Evolutionary conservation across 2,113 vertebrate genomes (phyloP), one percentile per base, ranked within the genome.

Genomic region (Glareola pratincola): DNA sequence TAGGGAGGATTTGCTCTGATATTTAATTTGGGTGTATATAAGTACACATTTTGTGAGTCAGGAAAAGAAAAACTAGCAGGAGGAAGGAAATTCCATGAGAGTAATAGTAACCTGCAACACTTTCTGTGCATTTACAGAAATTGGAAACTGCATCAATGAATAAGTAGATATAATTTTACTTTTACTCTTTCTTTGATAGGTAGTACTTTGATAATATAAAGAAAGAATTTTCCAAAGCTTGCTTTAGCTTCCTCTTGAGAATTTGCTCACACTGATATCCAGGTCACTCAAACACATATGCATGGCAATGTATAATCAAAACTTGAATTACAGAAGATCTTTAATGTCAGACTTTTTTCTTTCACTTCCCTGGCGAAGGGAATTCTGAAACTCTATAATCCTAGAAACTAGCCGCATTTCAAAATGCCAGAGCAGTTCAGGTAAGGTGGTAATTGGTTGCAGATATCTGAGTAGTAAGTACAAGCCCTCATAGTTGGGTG

Each of bases 401-500:
- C 43, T 73, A 83, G 41, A 50, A 73, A 57, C 6, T 23, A 6
- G 3, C 18, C 86, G 83, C 14, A 21, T 91, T 80, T 95, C 41
- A 3, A 9, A 29, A 32, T 54, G 36, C 26, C 36, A 39, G 60
- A 54, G 17, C 8, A 39, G 56, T 17, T 75, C 17, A 29, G 74
- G 50, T 24, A 30, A 66, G 64, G 54, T 1, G 3, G 29, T 13
- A 54, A n/a, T 21, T 36, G 51, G 2, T 22, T 88, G 66, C 30
- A 64, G 68, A 62, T 41, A 34, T 54, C 26, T 32, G 64, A 59
- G 64, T 12, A 53, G 22, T 23, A 4, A 34, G 24, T 15, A 16
- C 26, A 59, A 88, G 45, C 5, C 8, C 10, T 22, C 7, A 0
- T 9, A 6, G 15, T 0, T 71, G 43, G 32, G 37, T 24, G 7